These are phyloP conservation scores for Lichenostomus cassidix DNA, from an alignment of 2,113 vertebrate species.

Conservation along the genomic window DNA sequence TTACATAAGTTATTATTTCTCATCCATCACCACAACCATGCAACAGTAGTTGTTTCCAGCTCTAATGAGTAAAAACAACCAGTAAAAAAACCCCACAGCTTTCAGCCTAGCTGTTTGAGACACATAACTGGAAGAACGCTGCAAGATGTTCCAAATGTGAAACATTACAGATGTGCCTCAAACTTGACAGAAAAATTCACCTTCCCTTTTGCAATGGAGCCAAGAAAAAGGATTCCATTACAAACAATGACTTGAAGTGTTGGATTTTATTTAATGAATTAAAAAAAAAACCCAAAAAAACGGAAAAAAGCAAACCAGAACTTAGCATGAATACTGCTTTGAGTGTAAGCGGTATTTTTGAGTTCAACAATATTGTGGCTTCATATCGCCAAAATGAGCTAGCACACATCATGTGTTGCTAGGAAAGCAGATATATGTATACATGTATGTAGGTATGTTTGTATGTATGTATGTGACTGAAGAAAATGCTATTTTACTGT, in stretches of 20 bases:
- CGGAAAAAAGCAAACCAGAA: not conserved
- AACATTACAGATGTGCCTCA: not conserved
- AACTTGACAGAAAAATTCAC: not conserved
- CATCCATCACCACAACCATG: not conserved
- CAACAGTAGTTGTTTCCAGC: not conserved
- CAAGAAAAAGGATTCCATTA: not conserved
- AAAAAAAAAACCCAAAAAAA: not conserved
- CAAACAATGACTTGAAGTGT: not conserved
- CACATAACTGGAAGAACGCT: not conserved
- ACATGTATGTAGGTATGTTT: too few species aligned
- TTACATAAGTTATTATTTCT: not conserved
- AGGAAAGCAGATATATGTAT: not conserved
- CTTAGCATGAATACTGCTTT: not conserved
- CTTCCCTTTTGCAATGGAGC: not conserved
- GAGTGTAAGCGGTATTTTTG: not conserved
- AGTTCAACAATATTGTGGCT: not conserved
- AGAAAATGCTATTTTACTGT: not conserved
- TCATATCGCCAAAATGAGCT: not conserved
- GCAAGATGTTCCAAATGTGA: not conserved
- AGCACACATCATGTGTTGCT: fast-evolving
- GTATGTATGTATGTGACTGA: not conserved
- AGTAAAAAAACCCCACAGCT: not conserved
- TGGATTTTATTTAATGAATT: not conserved
- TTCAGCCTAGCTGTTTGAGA: not conserved
- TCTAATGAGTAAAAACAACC: not conserved